These are phyloP conservation scores for Enteromius treurensis DNA, from an alignment of 2,797 vertebrate genomes.

Conservation along the genomic window DNA sequence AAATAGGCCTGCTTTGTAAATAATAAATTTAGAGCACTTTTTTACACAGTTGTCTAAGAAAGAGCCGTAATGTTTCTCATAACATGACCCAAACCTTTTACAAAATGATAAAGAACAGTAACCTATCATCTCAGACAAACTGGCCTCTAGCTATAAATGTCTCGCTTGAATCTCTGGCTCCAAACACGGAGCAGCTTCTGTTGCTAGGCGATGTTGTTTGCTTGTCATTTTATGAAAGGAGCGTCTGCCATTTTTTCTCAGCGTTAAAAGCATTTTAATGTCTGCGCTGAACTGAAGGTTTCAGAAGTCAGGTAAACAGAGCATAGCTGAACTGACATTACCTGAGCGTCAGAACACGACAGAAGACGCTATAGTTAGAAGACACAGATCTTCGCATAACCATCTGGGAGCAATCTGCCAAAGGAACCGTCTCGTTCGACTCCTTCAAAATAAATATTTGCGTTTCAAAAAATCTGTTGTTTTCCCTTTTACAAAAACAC, in stretches of 20 bases:
- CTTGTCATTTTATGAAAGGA: conserved; percentile 63
- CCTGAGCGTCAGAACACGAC: conserved; percentile 20
- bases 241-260: conserved; percentile 41
- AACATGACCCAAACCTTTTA: conserved; percentile 48
- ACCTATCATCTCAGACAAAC: conserved; percentile 48
- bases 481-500: conserved; percentile 18
- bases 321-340: conserved; percentile 44
- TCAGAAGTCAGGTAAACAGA: conserved; percentile 61
- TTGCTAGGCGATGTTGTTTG: conserved; percentile 69
- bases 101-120: conserved; percentile 37
- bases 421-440: not conserved
- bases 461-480: conserved; percentile 30
- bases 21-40: not conserved
- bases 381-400: not conserved
- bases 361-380: conserved; percentile 8
- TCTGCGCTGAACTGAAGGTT: conserved; percentile 68
- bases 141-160: conserved; percentile 46
- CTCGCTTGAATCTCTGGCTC: conserved; percentile 25
- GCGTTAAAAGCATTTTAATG: conserved; percentile 69
- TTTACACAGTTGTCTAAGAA: not conserved
- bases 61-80: not conserved
- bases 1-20: not conserved
- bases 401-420: not conserved
- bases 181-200: conserved; percentile 52
- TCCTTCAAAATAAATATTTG: conserved; percentile 31